Conservation (phyloP, 1,140 invertebrate species). For the Pseudobourletiella spinata region DNA sequence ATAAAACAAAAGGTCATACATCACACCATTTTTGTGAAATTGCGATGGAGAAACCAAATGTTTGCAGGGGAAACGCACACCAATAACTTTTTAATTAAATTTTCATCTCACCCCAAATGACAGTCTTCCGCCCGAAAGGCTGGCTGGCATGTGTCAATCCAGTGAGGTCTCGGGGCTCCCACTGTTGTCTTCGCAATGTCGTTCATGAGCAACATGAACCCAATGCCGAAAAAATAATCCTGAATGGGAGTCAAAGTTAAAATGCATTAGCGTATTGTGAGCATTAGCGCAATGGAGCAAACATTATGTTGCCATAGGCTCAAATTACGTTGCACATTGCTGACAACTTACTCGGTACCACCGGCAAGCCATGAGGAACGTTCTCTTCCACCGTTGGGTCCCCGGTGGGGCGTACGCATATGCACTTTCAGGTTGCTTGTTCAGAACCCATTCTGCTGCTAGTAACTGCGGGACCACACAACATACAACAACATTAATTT, state of each 20-base stretch:
- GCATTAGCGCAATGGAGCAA: background rate
- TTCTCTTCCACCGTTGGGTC: constrained; percentile 15
- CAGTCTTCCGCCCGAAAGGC: constrained; percentile 18
- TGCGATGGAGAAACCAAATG: no score
- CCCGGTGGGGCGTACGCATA: constrained; percentile 5
- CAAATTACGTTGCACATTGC: background rate
- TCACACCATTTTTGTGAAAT: no score
- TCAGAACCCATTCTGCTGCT: constrained; percentile 25
- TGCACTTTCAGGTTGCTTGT: background rate
- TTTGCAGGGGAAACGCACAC: no score
- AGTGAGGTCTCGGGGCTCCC: constrained; percentile 28
- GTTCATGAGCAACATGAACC: constrained; percentile 18
- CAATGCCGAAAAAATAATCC: constrained; percentile 28
- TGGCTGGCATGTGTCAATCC: constrained; percentile 18
- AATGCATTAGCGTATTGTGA: background rate
- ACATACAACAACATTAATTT: no score
- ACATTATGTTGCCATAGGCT: background rate
- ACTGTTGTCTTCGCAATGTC: constrained; percentile 25
- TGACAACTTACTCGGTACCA: constrained; percentile 33
- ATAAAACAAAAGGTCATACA: no score
- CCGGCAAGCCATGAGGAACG: background rate
- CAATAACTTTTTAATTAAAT: no score
- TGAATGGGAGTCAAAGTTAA: constrained; percentile 8
- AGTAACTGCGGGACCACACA: constrained; percentile 15
- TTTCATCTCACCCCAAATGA: constrained; percentile 14